Percentiles rank a stretch among this genome's conserved stretches.
Evolutionary conservation across 2,888 invertebrate genomes (phyloP).

Genomic region (Cactoblastis cactorum): DNA sequence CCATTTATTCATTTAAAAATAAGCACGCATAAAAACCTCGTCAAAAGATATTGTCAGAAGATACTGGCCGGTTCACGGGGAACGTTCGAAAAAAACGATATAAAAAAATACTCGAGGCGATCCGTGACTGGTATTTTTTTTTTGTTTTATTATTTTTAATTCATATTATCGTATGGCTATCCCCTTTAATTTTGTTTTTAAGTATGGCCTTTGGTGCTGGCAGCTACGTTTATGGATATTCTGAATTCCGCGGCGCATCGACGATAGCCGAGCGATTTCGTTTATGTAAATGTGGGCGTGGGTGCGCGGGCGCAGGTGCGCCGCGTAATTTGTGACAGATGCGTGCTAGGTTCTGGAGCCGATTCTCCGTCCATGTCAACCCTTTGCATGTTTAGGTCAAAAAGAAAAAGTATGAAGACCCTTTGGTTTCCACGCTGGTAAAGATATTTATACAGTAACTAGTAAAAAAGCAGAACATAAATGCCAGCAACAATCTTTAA

Average conservation of each 20-base stretch:
- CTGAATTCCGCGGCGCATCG: conserved; percentile 71
- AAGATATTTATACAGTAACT: too few relatives aligned
- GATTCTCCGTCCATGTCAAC: neutral
- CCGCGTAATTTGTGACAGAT: conserved; percentile 65
- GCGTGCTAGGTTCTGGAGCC: conserved; percentile 26
- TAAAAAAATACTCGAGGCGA: conserved; percentile 76
- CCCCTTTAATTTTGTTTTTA: conserved; percentile 80
- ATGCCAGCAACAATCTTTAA: too few relatives aligned
- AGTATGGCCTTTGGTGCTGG: conserved; percentile 76
- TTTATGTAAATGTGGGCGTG: conserved; percentile 66
- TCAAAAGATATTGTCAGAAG: conserved; percentile 79
- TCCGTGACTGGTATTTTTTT: conserved; percentile 77
- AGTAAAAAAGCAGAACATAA: too few relatives aligned
- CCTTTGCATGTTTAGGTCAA: neutral
- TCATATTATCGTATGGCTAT: conserved; percentile 79
- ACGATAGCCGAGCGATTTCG: conserved; percentile 56
- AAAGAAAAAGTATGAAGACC: neutral
- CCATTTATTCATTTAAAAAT: conserved; percentile 79
- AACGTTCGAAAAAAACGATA: conserved; percentile 60
- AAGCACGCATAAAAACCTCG: conserved; percentile 76
- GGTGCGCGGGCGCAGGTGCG: conserved; percentile 51
- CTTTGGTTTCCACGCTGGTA: too few relatives aligned
- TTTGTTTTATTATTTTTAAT: conserved; percentile 79
- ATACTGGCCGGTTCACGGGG: conserved; percentile 72
- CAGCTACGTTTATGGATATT: conserved; percentile 78